A percentile compares a stretch with the other conserved stretches of the same genome.
phyloP scores from a whole-genome alignment of 1,140 invertebrate genomes.

The Drosophila pachea region DNA sequence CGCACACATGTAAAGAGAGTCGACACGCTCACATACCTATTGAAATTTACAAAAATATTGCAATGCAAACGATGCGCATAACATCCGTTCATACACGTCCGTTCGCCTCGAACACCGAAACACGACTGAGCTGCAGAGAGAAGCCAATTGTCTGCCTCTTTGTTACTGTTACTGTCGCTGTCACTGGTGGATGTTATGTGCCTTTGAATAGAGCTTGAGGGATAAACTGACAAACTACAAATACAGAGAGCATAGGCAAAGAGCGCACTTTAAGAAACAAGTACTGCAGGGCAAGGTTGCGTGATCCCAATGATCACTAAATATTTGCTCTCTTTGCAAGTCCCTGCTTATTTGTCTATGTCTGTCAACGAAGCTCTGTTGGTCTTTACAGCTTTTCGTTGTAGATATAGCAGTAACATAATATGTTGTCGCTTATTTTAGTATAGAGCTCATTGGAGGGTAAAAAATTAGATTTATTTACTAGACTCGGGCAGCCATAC shows the following conservation, averaged over 20 bases:
- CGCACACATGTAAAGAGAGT: neutral
- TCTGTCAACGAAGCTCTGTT: neutral
- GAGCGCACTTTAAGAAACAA: slow-evolving; percentile 4
- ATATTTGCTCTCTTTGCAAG: neutral
- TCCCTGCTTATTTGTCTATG: neutral
- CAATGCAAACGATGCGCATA: slow-evolving; percentile 15
- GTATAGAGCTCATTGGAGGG: neutral
- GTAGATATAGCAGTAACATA: neutral
- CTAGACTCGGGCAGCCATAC: slow-evolving; percentile 34
- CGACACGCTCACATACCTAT: slow-evolving; percentile 21
- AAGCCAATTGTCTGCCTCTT: slow-evolving; percentile 25
- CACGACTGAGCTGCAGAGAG: slow-evolving; percentile 32
- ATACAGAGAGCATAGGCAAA: slow-evolving; percentile 12
- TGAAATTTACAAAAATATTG: slow-evolving; percentile 39
- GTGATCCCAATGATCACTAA: slow-evolving; percentile 13
- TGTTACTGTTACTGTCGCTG: slow-evolving; percentile 24
- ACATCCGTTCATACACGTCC: slow-evolving; percentile 8
- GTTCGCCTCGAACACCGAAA: slow-evolving; percentile 32
- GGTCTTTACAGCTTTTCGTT: neutral
- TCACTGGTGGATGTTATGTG: slow-evolving; percentile 25
- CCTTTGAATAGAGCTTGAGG: too few species aligned
- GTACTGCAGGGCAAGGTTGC: neutral
- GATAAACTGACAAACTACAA: too few species aligned
- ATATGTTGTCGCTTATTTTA: slow-evolving; percentile 6
- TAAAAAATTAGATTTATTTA: slow-evolving; percentile 2